phyloP scores from a whole-genome alignment of 2,888 invertebrate genomes.

The Conops quadrifasciatus region DNA sequence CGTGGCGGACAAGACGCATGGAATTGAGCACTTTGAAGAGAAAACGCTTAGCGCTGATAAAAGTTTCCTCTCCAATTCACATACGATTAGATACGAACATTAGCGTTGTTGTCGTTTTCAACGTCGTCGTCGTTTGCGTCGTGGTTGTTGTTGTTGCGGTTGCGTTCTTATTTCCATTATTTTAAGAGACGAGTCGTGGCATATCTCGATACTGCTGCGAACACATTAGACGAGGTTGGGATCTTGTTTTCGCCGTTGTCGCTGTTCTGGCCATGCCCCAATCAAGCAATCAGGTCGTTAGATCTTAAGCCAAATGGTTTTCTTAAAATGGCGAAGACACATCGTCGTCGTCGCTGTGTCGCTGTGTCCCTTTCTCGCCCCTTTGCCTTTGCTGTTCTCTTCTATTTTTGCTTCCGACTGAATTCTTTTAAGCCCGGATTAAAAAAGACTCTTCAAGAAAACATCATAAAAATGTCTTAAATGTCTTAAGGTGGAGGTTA shows the following conservation, averaged over 20 bases:
- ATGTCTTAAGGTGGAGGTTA: conserved; percentile 10
- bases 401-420: not conserved
- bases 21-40: not conserved
- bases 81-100: conserved; percentile 45
- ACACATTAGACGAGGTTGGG: conserved; percentile 8
- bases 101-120: conserved; percentile 31
- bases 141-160: not conserved
- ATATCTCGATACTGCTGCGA: not conserved
- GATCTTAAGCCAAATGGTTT: conserved; percentile 52
- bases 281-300: conserved; percentile 56
- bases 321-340: conserved; percentile 38
- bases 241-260: conserved; percentile 8
- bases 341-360: not conserved
- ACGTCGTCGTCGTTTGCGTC: conserved; percentile 11
- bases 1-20: not conserved
- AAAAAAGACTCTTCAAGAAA: not conserved
- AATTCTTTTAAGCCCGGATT: not conserved
- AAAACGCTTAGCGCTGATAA: not conserved
- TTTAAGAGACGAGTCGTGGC: conserved; percentile 28
- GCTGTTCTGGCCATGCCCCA: conserved; percentile 46
- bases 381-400: not conserved
- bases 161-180: conserved; percentile 29
- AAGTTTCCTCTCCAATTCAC: conserved; percentile 42
- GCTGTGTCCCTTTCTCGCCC: not conserved
- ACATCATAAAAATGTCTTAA: conserved; percentile 26